These are phyloP conservation scores for Leptonema lineaticorne DNA, from an alignment of 1,140 invertebrate species.

Conservation along the genomic window DNA sequence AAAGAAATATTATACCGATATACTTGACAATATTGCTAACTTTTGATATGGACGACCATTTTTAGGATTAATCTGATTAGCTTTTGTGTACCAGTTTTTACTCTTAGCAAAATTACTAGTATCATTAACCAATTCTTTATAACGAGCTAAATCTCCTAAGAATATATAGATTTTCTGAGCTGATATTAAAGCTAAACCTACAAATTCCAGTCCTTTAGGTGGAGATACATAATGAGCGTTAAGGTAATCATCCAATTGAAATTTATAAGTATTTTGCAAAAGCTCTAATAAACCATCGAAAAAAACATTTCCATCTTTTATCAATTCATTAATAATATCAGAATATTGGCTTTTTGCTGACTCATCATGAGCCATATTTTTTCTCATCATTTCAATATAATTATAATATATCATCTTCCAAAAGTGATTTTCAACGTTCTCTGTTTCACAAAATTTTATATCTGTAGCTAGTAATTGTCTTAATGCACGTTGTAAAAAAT, in stretches of 20 bases:
- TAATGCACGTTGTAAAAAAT: conserved; percentile 69
- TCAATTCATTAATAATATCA: conserved; percentile 67
- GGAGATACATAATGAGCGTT: conserved; percentile 54
- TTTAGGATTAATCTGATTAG: conserved; percentile 90
- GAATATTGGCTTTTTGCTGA: conserved; percentile 64
- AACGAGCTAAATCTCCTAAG: conserved; percentile 87
- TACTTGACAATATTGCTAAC: conserved; percentile 84
- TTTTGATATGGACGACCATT: conserved; percentile 95
- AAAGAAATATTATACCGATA: conserved; percentile 66
- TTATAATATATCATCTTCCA: conserved; percentile 93
- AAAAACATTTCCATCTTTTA: conserved; percentile 79
- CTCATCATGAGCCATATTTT: conserved; percentile 60
- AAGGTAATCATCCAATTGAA: conserved; percentile 68
- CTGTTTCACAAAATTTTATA: conserved; percentile 83
- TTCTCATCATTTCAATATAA: conserved; percentile 80
- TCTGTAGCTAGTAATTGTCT: conserved; percentile 75
- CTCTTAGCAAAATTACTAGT: conserved; percentile 84
- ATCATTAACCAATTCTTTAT: conserved; percentile 82
- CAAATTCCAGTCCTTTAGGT: conserved; percentile 64
- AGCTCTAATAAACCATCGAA: conserved; percentile 74
- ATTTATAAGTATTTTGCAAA: conserved; percentile 73
- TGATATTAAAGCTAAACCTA: conserved; percentile 77
- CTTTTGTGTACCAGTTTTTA: conserved; percentile 88
- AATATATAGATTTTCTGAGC: conserved; percentile 86
- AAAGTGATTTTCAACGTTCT: conserved; percentile 87